Conservation (phyloP, 2,113 vertebrate species). For the Bostrychus sinensis region DNA sequence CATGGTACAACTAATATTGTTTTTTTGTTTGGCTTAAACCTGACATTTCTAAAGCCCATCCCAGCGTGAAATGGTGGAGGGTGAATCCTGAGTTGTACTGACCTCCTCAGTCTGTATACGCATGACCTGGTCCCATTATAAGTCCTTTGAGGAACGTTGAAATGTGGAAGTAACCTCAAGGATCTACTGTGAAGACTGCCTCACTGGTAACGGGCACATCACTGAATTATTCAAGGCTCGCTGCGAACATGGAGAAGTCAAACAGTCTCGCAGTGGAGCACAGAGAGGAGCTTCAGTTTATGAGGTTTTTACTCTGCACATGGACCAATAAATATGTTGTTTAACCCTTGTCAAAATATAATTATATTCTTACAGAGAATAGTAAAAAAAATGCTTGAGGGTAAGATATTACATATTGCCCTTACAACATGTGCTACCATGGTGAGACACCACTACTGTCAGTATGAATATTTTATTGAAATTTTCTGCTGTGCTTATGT, state of each 20-base stretch:
- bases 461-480: conserved; percentile 38
- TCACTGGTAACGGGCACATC: conserved; percentile 27
- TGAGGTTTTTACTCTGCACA: neutral
- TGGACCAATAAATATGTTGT: neutral
- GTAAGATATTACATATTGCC: neutral
- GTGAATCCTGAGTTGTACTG: conserved; percentile 17
- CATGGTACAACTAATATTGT: too few relatives aligned
- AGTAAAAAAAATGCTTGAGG: neutral
- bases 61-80: conserved; percentile 18
- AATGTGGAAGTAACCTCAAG: conserved; percentile 1
- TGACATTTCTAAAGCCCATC: conserved; percentile 39
- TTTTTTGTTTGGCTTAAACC: neutral
- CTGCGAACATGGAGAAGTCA: conserved; percentile 43
- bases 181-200: conserved; percentile 8
- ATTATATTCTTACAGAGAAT: conserved; percentile 5
- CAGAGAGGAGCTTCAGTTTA: conserved; percentile 26
- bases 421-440: conserved; percentile 1
- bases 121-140: conserved; percentile 6
- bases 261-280: conserved; percentile 20
- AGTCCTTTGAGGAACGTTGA: conserved; percentile 1
- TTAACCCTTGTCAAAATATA: neutral
- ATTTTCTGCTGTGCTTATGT: conserved; percentile 25
- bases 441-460: conserved; percentile 16
- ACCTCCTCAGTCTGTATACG: neutral
- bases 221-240: conserved; percentile 67